Evolutionary conservation across 1,140 invertebrate genomes (phyloP).

Genomic region (Paramacrobiotus metropolitanus): DNA sequence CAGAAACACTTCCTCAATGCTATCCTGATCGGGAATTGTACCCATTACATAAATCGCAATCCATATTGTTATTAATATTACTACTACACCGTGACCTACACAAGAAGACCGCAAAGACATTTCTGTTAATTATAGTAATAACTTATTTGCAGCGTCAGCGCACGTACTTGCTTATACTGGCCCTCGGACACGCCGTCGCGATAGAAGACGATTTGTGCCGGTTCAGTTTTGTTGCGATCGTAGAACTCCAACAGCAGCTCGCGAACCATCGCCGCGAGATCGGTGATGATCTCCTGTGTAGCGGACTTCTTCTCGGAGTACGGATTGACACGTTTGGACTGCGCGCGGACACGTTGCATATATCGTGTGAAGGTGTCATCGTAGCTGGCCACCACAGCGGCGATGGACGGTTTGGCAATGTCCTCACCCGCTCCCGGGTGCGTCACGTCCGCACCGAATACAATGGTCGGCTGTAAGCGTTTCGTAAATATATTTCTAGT

Average conservation of each 20-base stretch:
- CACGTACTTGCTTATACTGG: constrained; percentile 46
- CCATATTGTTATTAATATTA: too few species aligned
- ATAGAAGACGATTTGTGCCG: constrained; percentile 42
- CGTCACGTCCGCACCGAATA: constrained; percentile 46
- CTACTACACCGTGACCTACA: too few species aligned
- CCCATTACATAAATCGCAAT: too few species aligned
- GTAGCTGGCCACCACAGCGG: constrained; percentile 32
- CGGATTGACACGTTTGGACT: constrained; percentile 11
- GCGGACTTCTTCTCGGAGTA: neutral
- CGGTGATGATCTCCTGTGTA: constrained; percentile 41
- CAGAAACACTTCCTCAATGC: too few species aligned
- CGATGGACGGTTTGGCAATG: constrained; percentile 46
- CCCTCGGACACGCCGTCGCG: constrained; percentile 72
- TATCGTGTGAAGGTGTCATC: constrained; percentile 13
- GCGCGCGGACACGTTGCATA: constrained; percentile 15
- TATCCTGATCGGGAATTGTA: too few species aligned
- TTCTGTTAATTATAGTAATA: too few species aligned
- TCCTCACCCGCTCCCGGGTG: constrained; percentile 41
- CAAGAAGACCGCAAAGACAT: too few species aligned
- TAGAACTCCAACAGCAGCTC: constrained; percentile 32
- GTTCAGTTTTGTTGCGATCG: constrained; percentile 17
- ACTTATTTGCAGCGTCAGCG: too few species aligned
- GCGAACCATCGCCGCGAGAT: constrained; percentile 42
- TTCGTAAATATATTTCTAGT: too few species aligned
- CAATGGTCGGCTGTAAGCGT: constrained; percentile 29